A percentile compares a stretch with the other conserved stretches of the same genome.
These are phyloP conservation scores for Hemiprocne comata DNA, from an alignment of 2,113 vertebrate genomes.

Conservation along the genomic window DNA sequence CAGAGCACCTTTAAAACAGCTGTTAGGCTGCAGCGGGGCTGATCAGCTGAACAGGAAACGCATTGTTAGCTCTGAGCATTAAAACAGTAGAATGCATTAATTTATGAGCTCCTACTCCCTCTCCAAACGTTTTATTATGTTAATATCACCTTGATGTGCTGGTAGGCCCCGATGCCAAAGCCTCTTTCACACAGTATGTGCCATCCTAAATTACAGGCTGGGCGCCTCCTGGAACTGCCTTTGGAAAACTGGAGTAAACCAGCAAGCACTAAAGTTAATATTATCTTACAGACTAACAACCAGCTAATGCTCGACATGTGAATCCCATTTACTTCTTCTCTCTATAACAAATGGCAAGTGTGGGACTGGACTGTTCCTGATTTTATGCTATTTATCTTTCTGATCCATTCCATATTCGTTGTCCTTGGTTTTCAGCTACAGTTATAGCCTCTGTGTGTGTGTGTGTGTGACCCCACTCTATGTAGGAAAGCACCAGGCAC, in stretches of 20 bases:
- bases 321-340: conserved; percentile 66
- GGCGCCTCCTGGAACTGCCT: conserved; percentile 44
- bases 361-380: conserved; percentile 52
- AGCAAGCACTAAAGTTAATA: conserved; percentile 65
- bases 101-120: conserved; percentile 68
- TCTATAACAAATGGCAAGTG: conserved; percentile 61
- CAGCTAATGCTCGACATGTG: conserved; percentile 63
- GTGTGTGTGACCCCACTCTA: background rate
- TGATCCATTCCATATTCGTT: conserved; percentile 66
- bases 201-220: conserved; percentile 69
- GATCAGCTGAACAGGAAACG: conserved; percentile 63
- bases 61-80: conserved; percentile 62
- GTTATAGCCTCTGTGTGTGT: background rate
- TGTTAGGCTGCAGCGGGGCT: conserved; percentile 51
- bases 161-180: conserved; percentile 52
- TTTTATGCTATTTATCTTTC: conserved; percentile 68
- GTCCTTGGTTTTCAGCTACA: conserved; percentile 6
- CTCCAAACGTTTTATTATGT: conserved; percentile 62
- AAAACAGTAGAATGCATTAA: conserved; percentile 74
- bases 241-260: conserved; percentile 62
- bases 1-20: conserved; percentile 70
- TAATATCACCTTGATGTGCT: conserved; percentile 64
- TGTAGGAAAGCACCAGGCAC: background rate
- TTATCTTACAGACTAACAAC: conserved; percentile 70
- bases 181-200: conserved; percentile 51